phyloP scores from a whole-genome alignment of 2,888 invertebrate genomes.

The Cyclophora punctaria region DNA sequence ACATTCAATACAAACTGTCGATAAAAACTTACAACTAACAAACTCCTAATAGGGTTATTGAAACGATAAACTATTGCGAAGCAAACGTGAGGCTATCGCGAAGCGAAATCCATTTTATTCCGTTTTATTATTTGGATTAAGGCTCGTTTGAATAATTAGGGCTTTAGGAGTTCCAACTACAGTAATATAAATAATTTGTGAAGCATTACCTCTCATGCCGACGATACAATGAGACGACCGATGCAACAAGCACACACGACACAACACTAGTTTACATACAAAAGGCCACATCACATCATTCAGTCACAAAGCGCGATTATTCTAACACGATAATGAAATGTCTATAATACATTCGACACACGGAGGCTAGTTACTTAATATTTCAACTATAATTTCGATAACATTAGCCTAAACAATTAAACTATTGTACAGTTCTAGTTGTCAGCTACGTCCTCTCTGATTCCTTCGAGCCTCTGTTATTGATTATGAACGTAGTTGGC shows the following conservation, averaged over 20 bases:
- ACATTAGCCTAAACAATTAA: slow-evolving; percentile 52
- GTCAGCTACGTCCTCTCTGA: slow-evolving; percentile 51
- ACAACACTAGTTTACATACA: slow-evolving; percentile 62
- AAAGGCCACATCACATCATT: slow-evolving; percentile 75
- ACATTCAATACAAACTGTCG: slow-evolving; percentile 65
- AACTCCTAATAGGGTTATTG: slow-evolving; percentile 49
- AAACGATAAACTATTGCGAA: slow-evolving; percentile 41
- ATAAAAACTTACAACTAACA: slow-evolving; percentile 69
- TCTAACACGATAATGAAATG: slow-evolving; percentile 47
- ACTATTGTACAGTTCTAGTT: slow-evolving; percentile 50
- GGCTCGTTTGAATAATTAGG: slow-evolving; percentile 57
- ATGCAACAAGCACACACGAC: slow-evolving; percentile 67
- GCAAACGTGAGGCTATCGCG: slow-evolving; percentile 42
- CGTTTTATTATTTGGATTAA: slow-evolving; percentile 38
- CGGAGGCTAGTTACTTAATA: slow-evolving; percentile 27
- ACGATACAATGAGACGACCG: slow-evolving; percentile 49
- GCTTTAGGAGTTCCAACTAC: slow-evolving; percentile 45
- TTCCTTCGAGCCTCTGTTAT: slow-evolving; percentile 44
- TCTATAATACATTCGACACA: slow-evolving; percentile 42
- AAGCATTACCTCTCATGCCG: slow-evolving; percentile 54
- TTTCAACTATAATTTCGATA: slow-evolving; percentile 48
- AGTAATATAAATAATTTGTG: slow-evolving; percentile 51
- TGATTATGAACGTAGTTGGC: slow-evolving; percentile 47
- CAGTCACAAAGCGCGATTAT: slow-evolving; percentile 70
- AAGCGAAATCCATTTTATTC: slow-evolving; percentile 15